These are phyloP conservation scores for Seira ritae DNA, from an alignment of 2,888 invertebrate genomes.

Conservation along the genomic window DNA sequence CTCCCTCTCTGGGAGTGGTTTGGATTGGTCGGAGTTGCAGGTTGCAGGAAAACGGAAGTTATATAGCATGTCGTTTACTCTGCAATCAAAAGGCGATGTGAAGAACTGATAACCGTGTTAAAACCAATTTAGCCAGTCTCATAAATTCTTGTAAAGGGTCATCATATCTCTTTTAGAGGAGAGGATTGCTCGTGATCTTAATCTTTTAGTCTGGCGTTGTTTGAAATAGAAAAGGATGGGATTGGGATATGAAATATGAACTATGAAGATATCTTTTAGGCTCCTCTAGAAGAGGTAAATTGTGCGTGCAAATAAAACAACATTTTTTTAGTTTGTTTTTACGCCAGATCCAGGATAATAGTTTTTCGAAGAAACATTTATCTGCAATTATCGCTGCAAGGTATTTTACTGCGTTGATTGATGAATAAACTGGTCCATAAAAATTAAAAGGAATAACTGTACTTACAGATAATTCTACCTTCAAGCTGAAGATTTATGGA, in stretches of 20 bases:
- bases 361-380: no score
- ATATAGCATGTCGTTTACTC: conserved; percentile 28
- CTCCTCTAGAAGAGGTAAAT: neutral
- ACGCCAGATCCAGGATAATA: neutral
- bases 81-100: neutral
- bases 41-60: conserved; percentile 40
- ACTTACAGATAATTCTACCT: no score
- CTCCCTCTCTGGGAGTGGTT: neutral
- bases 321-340: neutral
- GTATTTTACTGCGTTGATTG: no score
- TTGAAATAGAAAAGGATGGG: neutral
- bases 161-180: neutral
- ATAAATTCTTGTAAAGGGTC: neutral
- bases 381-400: no score
- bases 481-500: no score
- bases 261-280: neutral
- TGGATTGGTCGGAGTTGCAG: neutral
- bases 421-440: no score
- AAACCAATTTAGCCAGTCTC: neutral
- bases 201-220: neutral
- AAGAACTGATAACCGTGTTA: conserved; percentile 31
- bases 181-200: neutral
- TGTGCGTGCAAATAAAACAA: neutral
- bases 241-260: no score
- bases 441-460: no score